phyloP scores from a whole-genome alignment of 2,888 invertebrate genomes.

The Torymus aiolomorphi region DNA sequence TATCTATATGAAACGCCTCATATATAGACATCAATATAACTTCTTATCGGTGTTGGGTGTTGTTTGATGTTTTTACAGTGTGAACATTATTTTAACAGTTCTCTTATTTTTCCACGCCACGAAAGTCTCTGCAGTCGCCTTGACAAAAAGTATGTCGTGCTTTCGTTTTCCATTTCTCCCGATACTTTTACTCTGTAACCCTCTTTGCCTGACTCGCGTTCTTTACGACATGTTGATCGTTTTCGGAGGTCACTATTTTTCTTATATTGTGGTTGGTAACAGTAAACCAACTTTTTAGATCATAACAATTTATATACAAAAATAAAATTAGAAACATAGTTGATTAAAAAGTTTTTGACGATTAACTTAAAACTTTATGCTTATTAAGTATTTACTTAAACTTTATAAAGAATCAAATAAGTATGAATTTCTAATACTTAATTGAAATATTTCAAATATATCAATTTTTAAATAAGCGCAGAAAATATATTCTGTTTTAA shows the following conservation, averaged over 20 bases:
- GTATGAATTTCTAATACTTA: no score
- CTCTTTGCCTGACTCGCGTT: slow-evolving; percentile 30
- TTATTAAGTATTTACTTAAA: no score
- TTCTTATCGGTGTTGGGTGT: slow-evolving; percentile 59
- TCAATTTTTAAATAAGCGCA: no score
- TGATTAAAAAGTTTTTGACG: no score
- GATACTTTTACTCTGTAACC: slow-evolving; percentile 45
- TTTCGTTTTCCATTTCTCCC: slow-evolving; percentile 40
- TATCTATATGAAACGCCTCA: no score
- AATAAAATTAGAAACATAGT: background rate
- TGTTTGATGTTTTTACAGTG: slow-evolving; percentile 59
- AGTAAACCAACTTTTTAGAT: no score
- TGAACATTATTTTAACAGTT: slow-evolving; percentile 49
- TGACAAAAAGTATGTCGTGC: slow-evolving; percentile 44
- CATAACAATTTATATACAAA: background rate
- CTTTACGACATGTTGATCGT: slow-evolving; percentile 45
- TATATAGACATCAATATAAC: slow-evolving; percentile 20
- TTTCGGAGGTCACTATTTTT: slow-evolving; percentile 7
- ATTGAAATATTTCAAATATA: no score
- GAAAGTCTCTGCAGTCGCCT: slow-evolving; percentile 49
- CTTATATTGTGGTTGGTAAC: no score
- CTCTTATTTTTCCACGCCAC: slow-evolving; percentile 50
- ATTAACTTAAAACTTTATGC: no score
- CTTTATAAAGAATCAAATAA: no score
- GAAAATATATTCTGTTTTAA: no score